Evolutionary conservation across 2,113 vertebrate species (phyloP).

Genomic region (Marcusenius ussheri): DNA sequence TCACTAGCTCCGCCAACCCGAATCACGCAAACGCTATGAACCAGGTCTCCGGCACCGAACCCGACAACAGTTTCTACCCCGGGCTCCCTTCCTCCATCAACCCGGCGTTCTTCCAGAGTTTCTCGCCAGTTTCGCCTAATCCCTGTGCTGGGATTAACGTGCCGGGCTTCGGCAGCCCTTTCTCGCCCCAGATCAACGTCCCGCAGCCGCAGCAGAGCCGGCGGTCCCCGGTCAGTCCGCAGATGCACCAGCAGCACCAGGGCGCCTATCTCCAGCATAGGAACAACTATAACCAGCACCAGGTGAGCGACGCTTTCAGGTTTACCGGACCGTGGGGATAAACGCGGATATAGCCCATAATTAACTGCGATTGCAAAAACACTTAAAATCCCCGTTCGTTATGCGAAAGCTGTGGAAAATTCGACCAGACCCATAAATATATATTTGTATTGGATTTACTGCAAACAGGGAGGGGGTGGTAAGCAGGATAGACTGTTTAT

Average conservation of each 20-base stretch:
- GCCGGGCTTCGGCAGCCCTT: constrained; percentile 74
- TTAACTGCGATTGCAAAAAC: background rate
- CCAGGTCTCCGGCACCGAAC: constrained; percentile 72
- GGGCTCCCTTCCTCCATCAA: constrained; percentile 84
- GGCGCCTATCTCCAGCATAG: constrained; percentile 83
- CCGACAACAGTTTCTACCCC: constrained; percentile 83
- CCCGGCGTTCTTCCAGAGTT: constrained; percentile 90
- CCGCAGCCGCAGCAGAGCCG: constrained; percentile 75
- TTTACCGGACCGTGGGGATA: background rate
- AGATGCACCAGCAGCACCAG: constrained; percentile 71
- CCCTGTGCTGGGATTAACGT: constrained; percentile 76
- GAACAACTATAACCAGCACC: constrained; percentile 86
- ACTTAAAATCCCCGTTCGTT: background rate
- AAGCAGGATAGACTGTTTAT: background rate
- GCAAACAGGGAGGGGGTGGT: background rate
- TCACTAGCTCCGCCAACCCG: constrained; percentile 47
- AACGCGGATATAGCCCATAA: background rate
- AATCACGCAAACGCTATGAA: constrained; percentile 59
- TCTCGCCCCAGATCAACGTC: constrained; percentile 81
- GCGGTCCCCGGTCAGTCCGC: constrained; percentile 81
- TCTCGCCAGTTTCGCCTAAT: constrained; percentile 77
- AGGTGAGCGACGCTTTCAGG: constrained; percentile 60
- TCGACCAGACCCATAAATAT: background rate
- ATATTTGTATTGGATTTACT: background rate
- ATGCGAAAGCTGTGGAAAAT: background rate